Conservation (phyloP, 1,140 invertebrate species). For the Ips nitidus region DNA sequence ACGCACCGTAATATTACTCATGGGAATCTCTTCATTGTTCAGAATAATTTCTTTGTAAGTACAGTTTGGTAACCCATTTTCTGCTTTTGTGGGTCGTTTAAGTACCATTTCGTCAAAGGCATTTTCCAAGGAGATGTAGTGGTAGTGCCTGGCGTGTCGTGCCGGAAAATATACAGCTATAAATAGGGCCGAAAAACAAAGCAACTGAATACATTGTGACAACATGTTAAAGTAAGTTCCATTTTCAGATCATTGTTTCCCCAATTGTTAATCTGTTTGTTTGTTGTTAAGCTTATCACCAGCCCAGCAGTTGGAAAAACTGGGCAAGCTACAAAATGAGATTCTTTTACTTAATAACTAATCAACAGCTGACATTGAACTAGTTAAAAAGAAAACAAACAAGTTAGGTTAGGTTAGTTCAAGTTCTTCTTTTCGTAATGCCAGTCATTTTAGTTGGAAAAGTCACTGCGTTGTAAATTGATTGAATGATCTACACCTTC, state of each 20-base stretch:
- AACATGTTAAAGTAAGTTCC: conserved; percentile 24
- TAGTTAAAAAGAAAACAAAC: too few species aligned
- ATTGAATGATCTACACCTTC: too few species aligned
- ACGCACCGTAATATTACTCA: conserved; percentile 29
- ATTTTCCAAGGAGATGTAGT: conserved; percentile 40
- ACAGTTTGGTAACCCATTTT: conserved; percentile 41
- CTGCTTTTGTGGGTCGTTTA: conserved; percentile 2
- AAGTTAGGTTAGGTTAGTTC: too few species aligned
- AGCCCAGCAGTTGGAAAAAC: too few species aligned
- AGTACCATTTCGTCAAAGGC: conserved; percentile 38
- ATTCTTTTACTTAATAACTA: too few species aligned
- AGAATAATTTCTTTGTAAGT: conserved; percentile 41
- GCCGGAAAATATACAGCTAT: conserved; percentile 44
- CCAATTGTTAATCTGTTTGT: too few species aligned
- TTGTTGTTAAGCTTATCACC: too few species aligned
- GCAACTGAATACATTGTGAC: conserved; percentile 33
- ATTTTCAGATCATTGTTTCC: neutral
- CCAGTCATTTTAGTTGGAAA: too few species aligned
- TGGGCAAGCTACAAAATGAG: too few species aligned
- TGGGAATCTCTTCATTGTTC: conserved; percentile 37
- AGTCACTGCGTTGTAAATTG: too few species aligned
- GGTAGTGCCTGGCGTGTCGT: conserved; percentile 46
- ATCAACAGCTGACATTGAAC: too few species aligned
- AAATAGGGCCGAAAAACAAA: conserved; percentile 36
- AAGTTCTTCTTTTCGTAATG: too few species aligned